Base-by-base conservation (phyloP, 2,888 invertebrate species). In the Dioctria linearis region DNA sequence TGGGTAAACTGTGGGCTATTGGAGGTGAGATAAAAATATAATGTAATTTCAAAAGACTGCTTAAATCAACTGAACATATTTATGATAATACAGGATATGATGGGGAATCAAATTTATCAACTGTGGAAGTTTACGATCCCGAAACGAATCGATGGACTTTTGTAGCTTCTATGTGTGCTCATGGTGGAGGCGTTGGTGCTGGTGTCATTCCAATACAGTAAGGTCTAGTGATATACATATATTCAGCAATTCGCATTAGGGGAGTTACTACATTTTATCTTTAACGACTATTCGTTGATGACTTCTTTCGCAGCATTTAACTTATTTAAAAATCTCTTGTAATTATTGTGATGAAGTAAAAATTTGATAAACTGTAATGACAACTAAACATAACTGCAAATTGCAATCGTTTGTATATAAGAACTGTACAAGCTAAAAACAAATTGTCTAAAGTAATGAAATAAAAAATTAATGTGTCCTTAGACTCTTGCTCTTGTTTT, bases 181-280 rank as follows among this genome's bases (percentile, higher is more conserved):
- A 96, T 86, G 96, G 96, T 87, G 96, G 96, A 1, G 96, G 96
- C 1, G 96, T 96, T 0, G 96, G 96, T n/a, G 94, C 95, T 40
- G 96, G 95, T 0, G 95, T 96, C 4, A 93, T 96, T 84, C 93
- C 94, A 80, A 90, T 90, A 82, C 86, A 87, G 80, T 87, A 84
- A 78, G 49, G 25, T 25, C 2, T 25, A 39, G 6, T 42, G 54
- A 51, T 13, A 59, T n/a, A n/a, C 11, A 59, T 13, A 25, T n/a
- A 13, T 59, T 59, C n/a, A n/a, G 13, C 59, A 46, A 46, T 46
- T 46, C 46, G 5, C 46, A 46, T 8, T 46, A 46, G 46, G 46
- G 46, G 2, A 46, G 46, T 43, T 67, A 66, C 5, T 4, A 25
- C 13, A 6, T 46, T 46, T 6, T 5, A 6, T 8, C 8, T 5